These are phyloP conservation scores for Halictus rubicundus DNA, from an alignment of 1,140 invertebrate species.

Conservation along the genomic window DNA sequence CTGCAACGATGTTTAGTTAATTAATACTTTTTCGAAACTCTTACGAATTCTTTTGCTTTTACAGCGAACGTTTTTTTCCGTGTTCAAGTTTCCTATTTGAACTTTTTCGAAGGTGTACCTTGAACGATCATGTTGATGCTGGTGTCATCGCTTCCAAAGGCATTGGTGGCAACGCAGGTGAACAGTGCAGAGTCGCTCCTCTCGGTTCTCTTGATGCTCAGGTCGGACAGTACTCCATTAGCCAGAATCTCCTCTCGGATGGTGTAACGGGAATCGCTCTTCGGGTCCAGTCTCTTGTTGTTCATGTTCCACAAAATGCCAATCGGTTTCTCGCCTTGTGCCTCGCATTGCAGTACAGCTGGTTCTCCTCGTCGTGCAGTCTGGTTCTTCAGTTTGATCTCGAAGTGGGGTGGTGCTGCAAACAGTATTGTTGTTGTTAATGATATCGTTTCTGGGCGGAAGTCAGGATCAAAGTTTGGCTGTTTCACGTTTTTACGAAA, in stretches of 20 bases:
- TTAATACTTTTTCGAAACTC: no score
- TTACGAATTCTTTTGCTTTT: no score
- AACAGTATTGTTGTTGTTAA: not conserved
- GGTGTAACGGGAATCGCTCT: conserved; percentile 93
- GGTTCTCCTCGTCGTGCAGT: conserved; percentile 94
- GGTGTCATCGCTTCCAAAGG: conserved; percentile 96
- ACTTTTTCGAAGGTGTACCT: no score
- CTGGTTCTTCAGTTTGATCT: conserved; percentile 94
- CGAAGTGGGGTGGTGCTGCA: conserved; percentile 94
- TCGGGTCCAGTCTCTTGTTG: conserved; percentile 93
- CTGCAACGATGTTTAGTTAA: conserved; percentile 78
- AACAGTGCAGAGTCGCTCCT: conserved; percentile 95
- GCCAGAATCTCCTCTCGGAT: conserved; percentile 94
- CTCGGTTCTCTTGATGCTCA: conserved; percentile 94
- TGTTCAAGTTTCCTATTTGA: no score
- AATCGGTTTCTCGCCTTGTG: conserved; percentile 97
- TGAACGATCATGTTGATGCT: conserved; percentile 97
- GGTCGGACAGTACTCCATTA: conserved; percentile 92
- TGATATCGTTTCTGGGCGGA: no score
- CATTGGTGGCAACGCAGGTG: conserved; percentile 96
- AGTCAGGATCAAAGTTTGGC: no score
- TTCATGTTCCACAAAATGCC: conserved; percentile 98
- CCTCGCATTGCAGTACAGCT: conserved; percentile 95
- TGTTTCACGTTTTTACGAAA: no score
- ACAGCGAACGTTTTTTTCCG: no score